Percentiles rank a stretch among this genome's conserved stretches.
Evolutionary conservation across 2,888 invertebrate genomes (phyloP).

Genomic region (Dryococelus australis): DNA sequence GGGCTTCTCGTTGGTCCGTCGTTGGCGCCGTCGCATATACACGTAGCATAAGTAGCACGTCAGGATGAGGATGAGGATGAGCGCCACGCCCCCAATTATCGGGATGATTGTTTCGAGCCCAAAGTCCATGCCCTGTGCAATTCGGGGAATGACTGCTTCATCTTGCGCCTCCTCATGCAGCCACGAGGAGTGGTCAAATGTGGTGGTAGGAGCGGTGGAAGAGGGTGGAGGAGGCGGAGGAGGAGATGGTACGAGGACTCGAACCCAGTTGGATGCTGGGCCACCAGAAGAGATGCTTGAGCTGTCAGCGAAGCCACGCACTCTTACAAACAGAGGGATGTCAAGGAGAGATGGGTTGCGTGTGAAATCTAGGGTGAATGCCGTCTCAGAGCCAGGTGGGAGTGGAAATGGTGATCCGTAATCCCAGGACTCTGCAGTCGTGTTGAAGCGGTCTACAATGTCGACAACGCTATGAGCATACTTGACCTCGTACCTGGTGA

Average conservation of each 20-base stretch:
- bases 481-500: conserved; percentile 62
- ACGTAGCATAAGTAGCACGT: conserved; percentile 62
- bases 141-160: conserved; percentile 57
- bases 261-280: conserved; percentile 64
- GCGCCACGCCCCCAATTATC: conserved; percentile 59
- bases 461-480: conserved; percentile 46
- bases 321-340: conserved; percentile 62
- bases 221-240: conserved; percentile 61
- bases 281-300: conserved; percentile 56
- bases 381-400: conserved; percentile 63
- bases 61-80: conserved; percentile 58
- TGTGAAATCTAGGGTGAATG: conserved; percentile 61
- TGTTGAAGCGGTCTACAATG: conserved; percentile 61
- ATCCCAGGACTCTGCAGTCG: conserved; percentile 58
- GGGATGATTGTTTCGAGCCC: conserved; percentile 62
- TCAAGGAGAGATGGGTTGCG: conserved; percentile 60
- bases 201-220: conserved; percentile 47
- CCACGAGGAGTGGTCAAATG: conserved; percentile 57
- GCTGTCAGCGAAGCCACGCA: conserved; percentile 61
- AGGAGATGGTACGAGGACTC: conserved; percentile 62
- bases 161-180: conserved; percentile 51
- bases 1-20: conserved; percentile 40
- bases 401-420: conserved; percentile 60
- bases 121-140: conserved; percentile 57
- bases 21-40: conserved; percentile 56